Evolutionary conservation across 2,888 invertebrate genomes (phyloP), one percentile per base, ranked within the genome.

Genomic region (Phymatocera aterrima): DNA sequence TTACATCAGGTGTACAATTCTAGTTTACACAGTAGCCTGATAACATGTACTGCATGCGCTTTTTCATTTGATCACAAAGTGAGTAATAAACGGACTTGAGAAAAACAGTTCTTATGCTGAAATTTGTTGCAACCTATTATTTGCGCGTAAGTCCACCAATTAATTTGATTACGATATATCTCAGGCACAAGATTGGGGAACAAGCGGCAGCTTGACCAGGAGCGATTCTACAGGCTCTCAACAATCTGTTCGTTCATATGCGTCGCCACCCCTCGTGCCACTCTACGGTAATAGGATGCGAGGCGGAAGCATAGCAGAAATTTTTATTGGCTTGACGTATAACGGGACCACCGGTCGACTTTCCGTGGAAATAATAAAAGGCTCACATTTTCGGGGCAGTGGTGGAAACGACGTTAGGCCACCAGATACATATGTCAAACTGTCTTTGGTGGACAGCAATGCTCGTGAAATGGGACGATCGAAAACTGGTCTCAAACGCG

Each of bases 141-240:
- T n/a, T n/a, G n/a, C n/a, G n/a, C n/a, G n/a, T n/a, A n/a, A n/a
- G n/a, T n/a, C n/a, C n/a, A n/a, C n/a, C n/a, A n/a, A n/a, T n/a
- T n/a, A n/a, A n/a, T n/a, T n/a, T n/a, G n/a, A n/a, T n/a, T n/a
- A n/a, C n/a, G n/a, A n/a, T n/a, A n/a, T n/a, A n/a, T 57, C 1
- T 28, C 15, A 88, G 88, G 81, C 85, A 12, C 88, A 88, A 78
- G 88, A 89, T 79, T 90, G 90, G 90, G 90, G 90, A 21, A 89
- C 89, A 37, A 89, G 88, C 4, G 87, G 88, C 74, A 90, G 89
- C 78, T 92, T 98, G 86, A 96, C 97, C 21, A 93, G 97, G 79
- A 98, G 98, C 82, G 98, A 98, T 91, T 97, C 97, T 83, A 97
- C 97, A 5, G 97, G 97, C 40, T 98, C 98, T 0, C 97, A 97